Base-by-base conservation (phyloP, 1,140 invertebrate genomes). In the Caenorhabditis latens region DNA sequence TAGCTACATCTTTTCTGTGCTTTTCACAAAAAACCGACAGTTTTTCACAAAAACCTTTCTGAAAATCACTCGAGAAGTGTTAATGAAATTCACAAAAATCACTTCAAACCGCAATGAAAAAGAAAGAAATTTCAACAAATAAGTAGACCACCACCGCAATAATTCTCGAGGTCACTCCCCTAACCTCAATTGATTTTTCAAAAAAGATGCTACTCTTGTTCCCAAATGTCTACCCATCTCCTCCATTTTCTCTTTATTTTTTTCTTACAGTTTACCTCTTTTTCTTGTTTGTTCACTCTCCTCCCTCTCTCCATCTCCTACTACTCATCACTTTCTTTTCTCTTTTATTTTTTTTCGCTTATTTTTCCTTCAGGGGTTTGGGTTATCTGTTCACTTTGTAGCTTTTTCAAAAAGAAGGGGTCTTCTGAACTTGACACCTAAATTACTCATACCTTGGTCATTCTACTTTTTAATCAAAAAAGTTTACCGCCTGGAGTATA, bases 381-480 rank as follows among this genome's bases (percentile, higher is more conserved):
- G 32, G 32, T 32, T n/a, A n/a, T n/a, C n/a, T n/a, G n/a, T n/a
- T 32, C 2, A 32, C 32, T 32, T 32, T 32, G 32, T 32, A 32
- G 32, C 32, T 32, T 32, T n/a, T 32, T 32, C 32, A 2, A 32
- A 32, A 32, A 32, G 2, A 32, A 32, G 32, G 32, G 32, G 32
- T 32, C 32, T 32, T 32, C 32, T 32, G 32, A 32, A 32, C 32
- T 32, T 32, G 50, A 50, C 50, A 50, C 11, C 50, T 14, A 11
- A 11, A 53, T 53, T 53, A 53, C 50, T 53, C 50, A 32, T 32
- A 32, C 32, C 32, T 32, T 32, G 32, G 32, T 32, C 32, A 53
- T 53, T 53, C 11, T 67, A 67, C 63, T 67, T 67, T 67, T 67
- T 67, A 67, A 67, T 67, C 63, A 67, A 67, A 67, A 67, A 67